phyloP scores from a whole-genome alignment of 2,113 vertebrate genomes.

The Phylloscopus whistleri region DNA sequence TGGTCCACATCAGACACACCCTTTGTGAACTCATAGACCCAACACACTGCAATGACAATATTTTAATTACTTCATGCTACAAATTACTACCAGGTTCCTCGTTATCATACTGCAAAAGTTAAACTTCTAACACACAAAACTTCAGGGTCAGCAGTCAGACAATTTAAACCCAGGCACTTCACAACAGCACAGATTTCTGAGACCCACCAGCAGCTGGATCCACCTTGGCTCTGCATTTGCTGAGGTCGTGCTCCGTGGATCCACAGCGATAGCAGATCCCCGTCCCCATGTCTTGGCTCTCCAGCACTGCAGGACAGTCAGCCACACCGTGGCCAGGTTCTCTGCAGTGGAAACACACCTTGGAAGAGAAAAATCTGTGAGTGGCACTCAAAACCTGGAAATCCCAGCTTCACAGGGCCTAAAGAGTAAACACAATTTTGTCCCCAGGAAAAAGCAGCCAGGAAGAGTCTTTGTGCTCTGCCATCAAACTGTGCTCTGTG shows the following conservation, averaged over 20 bases:
- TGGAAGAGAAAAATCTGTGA: neutral
- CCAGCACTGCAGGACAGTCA: conserved; percentile 87
- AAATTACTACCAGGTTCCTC: neutral
- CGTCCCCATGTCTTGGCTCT: conserved; percentile 86
- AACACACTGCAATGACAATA: neutral
- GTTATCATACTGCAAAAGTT: accelerated
- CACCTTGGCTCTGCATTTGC: conserved; percentile 85
- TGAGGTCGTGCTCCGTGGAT: conserved; percentile 92
- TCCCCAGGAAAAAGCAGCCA: neutral
- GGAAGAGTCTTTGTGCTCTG: neutral
- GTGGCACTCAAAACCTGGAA: neutral
- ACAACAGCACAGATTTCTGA: neutral
- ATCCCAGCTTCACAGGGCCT: neutral
- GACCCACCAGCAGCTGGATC: conserved; percentile 87
- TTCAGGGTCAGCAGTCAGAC: neutral
- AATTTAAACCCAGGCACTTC: neutral
- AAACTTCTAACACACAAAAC: neutral
- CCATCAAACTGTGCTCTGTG: neutral
- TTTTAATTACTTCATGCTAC: neutral
- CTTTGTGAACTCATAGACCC: neutral
- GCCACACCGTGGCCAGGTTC: conserved; percentile 91
- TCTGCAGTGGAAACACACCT: conserved; percentile 96
- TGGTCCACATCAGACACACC: neutral
- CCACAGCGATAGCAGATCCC: conserved; percentile 96
- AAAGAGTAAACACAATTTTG: neutral